Conservation (phyloP, 2,888 invertebrate species). For the Parnassius smintheus region DNA sequence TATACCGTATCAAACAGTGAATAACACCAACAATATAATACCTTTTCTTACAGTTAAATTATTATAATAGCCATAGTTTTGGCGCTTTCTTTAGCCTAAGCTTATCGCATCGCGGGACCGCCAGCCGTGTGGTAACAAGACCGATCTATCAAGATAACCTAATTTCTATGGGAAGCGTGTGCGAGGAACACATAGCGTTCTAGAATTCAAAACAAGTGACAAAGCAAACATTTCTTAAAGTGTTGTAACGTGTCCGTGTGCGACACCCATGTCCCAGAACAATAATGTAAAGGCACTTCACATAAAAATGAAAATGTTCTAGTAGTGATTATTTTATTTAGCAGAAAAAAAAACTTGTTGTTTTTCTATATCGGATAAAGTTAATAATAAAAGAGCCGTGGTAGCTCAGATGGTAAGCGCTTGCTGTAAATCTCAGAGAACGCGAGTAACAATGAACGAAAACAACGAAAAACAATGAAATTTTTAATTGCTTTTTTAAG, state of each 20-base stretch:
- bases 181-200: slow-evolving; percentile 45
- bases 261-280: not conserved
- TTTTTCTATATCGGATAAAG: too few relatives aligned
- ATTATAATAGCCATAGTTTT: not conserved
- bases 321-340: too few relatives aligned
- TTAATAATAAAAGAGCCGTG: too few relatives aligned
- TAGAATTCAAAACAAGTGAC: slow-evolving; percentile 33
- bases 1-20: too few relatives aligned
- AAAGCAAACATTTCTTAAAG: slow-evolving; percentile 42
- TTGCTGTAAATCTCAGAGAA: too few relatives aligned
- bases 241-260: slow-evolving; percentile 22
- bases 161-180: slow-evolving; percentile 65
- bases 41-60: slow-evolving; percentile 5
- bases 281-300: not conserved
- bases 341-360: too few relatives aligned
- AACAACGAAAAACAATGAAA: too few relatives aligned
- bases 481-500: too few relatives aligned
- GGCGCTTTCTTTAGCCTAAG: slow-evolving; percentile 20
- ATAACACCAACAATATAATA: too few relatives aligned
- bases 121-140: slow-evolving; percentile 44
- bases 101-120: slow-evolving; percentile 37
- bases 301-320: not conserved
- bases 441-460: too few relatives aligned
- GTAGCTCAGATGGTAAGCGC: too few relatives aligned
- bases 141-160: slow-evolving; percentile 77